Evolutionary conservation across 1,140 invertebrate species (phyloP), one percentile per base, ranked within the genome.

Genomic region (Euura lappo): DNA sequence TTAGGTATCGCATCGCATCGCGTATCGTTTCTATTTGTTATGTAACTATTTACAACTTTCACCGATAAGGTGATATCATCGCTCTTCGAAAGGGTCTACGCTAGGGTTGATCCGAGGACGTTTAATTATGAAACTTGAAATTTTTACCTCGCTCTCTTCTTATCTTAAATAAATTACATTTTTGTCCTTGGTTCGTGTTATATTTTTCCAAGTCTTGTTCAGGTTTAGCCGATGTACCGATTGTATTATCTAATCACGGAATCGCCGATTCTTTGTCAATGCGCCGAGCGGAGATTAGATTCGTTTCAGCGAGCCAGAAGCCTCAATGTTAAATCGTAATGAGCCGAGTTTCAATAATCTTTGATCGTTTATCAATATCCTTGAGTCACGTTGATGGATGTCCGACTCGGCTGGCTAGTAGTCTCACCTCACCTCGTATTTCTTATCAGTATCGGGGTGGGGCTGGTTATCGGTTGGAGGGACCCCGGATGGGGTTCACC

Each of bases 381-480:
- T 60, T 6, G 10, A 60, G 51, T 11, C 10, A 60, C 8, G 51
- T 11, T 60, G 51, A 60, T 60, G 51, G 51, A 60, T 60, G 28
- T 60, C 13, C 13, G 51, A 60, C 51, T n/a, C 51, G 72, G 68
- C 65, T 64, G 71, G 8, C 65, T 78, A 72, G 79, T 73, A 80
- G 82, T 84, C 79, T 70, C n/a, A 73, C 28, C 28, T 75, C 74
- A 65, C 78, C 28, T 28, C 28, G 28, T 28, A 28, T 74, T 83
- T 78, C 79, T 85, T 86, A 87, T 86, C 85, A 79, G 79, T 81
- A 79, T 80, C 78, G 79, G 83, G 84, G 84, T 80, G 83, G 81
- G 82, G 84, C 83, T 78, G 73, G 81, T 80, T 84, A 84, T 84
- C 84, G 83, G 84, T 81, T 60, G 8, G 79, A 83, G 80, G 78